phyloP scores from a whole-genome alignment of 2,797 vertebrate genomes.

The Antrozous pallidus region DNA sequence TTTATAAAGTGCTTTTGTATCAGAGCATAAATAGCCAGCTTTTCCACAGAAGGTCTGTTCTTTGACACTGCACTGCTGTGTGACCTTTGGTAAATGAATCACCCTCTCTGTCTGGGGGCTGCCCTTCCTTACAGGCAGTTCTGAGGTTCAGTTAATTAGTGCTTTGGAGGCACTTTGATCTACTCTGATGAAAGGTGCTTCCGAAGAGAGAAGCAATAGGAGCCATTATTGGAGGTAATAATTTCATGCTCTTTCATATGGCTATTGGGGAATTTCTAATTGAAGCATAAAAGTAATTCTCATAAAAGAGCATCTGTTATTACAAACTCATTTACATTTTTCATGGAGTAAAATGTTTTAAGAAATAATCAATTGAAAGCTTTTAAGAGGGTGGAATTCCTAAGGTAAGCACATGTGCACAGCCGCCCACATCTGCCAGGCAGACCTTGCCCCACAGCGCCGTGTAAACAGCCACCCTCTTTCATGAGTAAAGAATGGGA shows the following conservation, averaged over 20 bases:
- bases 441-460: slow-evolving; percentile 82
- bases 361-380: slow-evolving; percentile 77
- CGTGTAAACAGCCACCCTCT: slow-evolving; percentile 81
- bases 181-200: slow-evolving; percentile 74
- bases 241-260: slow-evolving; percentile 74
- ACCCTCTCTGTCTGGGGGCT: slow-evolving; percentile 23
- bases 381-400: slow-evolving; percentile 80
- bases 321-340: slow-evolving; percentile 76
- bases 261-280: slow-evolving; percentile 72
- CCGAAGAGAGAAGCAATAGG: slow-evolving; percentile 59
- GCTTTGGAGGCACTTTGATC: slow-evolving; percentile 71
- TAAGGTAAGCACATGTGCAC: slow-evolving; percentile 76
- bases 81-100: slow-evolving; percentile 39
- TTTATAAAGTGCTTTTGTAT: background rate
- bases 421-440: slow-evolving; percentile 84
- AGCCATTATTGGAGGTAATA: slow-evolving; percentile 70
- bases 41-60: background rate
- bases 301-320: slow-evolving; percentile 72
- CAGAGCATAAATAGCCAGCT: background rate
- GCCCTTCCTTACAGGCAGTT: slow-evolving; percentile 39
- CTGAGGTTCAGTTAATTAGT: slow-evolving; percentile 65
- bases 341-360: slow-evolving; percentile 76
- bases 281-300: slow-evolving; percentile 75
- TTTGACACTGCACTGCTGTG: background rate
- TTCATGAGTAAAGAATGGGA: slow-evolving; percentile 84